Evolutionary conservation across 1,140 invertebrate species (phyloP).

Genomic region (Medauroidea extradentata): DNA sequence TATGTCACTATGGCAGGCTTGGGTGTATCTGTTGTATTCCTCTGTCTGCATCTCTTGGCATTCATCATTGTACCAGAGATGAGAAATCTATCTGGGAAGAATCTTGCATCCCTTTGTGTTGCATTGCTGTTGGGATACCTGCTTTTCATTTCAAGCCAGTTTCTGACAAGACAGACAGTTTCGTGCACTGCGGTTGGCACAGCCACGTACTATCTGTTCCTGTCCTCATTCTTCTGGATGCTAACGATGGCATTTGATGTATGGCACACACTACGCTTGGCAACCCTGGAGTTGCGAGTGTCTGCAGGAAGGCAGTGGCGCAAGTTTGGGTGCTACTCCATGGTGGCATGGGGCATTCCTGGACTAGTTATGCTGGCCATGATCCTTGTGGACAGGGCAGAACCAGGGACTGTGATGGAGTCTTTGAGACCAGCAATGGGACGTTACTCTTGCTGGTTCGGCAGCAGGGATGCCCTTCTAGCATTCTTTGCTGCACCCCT

Average conservation of each 20-base stretch:
- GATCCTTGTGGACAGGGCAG: slow-evolving; percentile 45
- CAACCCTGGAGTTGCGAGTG: slow-evolving; percentile 47
- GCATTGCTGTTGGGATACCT: slow-evolving; percentile 46
- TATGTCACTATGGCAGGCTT: slow-evolving; percentile 46
- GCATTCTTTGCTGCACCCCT: slow-evolving; percentile 52
- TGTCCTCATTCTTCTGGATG: slow-evolving; percentile 58
- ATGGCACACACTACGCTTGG: slow-evolving; percentile 48
- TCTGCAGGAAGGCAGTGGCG: slow-evolving; percentile 39
- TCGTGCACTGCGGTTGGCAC: slow-evolving; percentile 43
- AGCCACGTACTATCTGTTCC: slow-evolving; percentile 48
- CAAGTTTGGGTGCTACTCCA: slow-evolving; percentile 48
- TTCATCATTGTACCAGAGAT: slow-evolving; percentile 46
- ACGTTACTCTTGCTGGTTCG: slow-evolving; percentile 51
- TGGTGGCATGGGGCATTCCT: slow-evolving; percentile 52
- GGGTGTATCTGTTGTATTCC: slow-evolving; percentile 46
- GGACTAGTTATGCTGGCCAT: slow-evolving; percentile 45
- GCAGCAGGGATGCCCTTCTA: slow-evolving; percentile 44
- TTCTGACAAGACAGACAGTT: slow-evolving; percentile 23
- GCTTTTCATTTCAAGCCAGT: slow-evolving; percentile 44
- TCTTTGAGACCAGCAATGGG: slow-evolving; percentile 47
- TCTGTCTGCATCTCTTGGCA: slow-evolving; percentile 46
- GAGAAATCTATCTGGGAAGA: slow-evolving; percentile 50
- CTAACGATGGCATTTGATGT: slow-evolving; percentile 56
- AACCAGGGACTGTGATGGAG: slow-evolving; percentile 33
- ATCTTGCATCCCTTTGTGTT: slow-evolving; percentile 47